Percentiles rank a stretch among this genome's conserved stretches.
These are phyloP conservation scores for Montipora cactus DNA, from an alignment of 64 coral and sea anemone genomes.

Conservation along the genomic window DNA sequence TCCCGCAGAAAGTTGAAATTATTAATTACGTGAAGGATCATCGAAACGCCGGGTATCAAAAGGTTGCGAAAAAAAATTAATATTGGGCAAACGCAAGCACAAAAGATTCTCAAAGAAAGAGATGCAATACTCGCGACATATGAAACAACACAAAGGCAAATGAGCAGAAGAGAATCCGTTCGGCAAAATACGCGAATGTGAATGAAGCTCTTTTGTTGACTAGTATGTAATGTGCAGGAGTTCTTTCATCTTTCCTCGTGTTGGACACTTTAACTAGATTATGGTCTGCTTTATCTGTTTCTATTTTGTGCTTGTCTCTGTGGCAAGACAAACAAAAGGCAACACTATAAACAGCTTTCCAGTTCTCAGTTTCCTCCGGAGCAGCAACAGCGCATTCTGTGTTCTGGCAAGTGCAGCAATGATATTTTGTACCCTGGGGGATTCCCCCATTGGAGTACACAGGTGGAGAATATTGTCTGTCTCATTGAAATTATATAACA, in stretches of 20 bases:
- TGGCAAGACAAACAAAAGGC: too few species aligned
- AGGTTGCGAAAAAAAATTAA: conserved; percentile 46
- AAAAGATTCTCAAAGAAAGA: conserved; percentile 4
- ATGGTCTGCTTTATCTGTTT: too few species aligned
- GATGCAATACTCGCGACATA: not conserved
- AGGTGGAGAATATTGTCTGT: not conserved
- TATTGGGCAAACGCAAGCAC: conserved; percentile 44
- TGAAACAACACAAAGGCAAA: conserved; percentile 10
- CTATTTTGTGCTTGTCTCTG: too few species aligned
- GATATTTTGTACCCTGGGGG: too few species aligned
- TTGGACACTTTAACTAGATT: too few species aligned
- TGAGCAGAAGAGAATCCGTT: not conserved
- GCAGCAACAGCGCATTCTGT: too few species aligned
- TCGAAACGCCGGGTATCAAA: conserved; percentile 15
- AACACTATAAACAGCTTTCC: too few species aligned
- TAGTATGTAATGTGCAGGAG: not conserved
- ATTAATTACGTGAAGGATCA: conserved; percentile 61
- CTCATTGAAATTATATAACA: not conserved
- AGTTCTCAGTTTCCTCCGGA: too few species aligned
- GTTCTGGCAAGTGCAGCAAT: too few species aligned
- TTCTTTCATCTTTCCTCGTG: too few species aligned
- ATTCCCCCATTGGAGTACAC: too few species aligned
- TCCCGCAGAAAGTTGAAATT: conserved; percentile 54
- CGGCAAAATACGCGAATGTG: conserved; percentile 23
- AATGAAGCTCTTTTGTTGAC: conserved; percentile 18